Evolutionary conservation across 2,888 invertebrate genomes (phyloP).

Genomic region (Melinaea menophilus): DNA sequence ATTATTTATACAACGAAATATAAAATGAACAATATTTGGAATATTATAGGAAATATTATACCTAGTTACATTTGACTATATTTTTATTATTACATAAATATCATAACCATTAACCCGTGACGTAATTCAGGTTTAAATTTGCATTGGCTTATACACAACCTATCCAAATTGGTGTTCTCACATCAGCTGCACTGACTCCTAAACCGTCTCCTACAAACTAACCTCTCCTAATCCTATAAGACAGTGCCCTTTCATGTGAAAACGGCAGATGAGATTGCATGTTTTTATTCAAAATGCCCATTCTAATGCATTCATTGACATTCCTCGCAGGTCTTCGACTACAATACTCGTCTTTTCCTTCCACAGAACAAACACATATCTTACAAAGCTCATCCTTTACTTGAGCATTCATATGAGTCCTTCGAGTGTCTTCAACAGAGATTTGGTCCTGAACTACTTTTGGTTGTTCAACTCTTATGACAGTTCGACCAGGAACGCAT

Average conservation of each 20-base stretch:
- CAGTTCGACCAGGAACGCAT: slow-evolving; percentile 62
- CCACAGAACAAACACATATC: slow-evolving; percentile 58
- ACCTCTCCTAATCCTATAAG: slow-evolving; percentile 58
- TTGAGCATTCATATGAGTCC: slow-evolving; percentile 47
- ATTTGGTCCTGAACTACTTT: not conserved
- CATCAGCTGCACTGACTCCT: slow-evolving; percentile 40
- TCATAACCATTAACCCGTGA: too few relatives aligned
- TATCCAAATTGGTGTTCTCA: slow-evolving; percentile 15
- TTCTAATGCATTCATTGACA: slow-evolving; percentile 59
- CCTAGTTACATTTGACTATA: too few relatives aligned
- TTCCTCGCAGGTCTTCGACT: slow-evolving; percentile 53
- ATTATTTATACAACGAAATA: slow-evolving; percentile 5
- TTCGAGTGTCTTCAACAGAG: slow-evolving; percentile 27
- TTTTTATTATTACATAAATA: too few relatives aligned
- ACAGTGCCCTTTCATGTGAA: slow-evolving; percentile 45
- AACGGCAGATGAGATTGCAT: slow-evolving; percentile 42
- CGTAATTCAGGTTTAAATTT: too few relatives aligned
- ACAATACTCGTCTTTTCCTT: slow-evolving; percentile 58
- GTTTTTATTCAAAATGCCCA: slow-evolving; percentile 37
- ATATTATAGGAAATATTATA: not conserved
- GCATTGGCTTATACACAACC: too few relatives aligned
- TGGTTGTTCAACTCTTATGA: slow-evolving; percentile 40
- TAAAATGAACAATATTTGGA: not conserved
- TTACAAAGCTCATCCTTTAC: slow-evolving; percentile 48
- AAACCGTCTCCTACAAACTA: slow-evolving; percentile 29